These are phyloP conservation scores for Margaritifera margaritifera DNA, from an alignment of 2,888 invertebrate species.

Conservation along the genomic window DNA sequence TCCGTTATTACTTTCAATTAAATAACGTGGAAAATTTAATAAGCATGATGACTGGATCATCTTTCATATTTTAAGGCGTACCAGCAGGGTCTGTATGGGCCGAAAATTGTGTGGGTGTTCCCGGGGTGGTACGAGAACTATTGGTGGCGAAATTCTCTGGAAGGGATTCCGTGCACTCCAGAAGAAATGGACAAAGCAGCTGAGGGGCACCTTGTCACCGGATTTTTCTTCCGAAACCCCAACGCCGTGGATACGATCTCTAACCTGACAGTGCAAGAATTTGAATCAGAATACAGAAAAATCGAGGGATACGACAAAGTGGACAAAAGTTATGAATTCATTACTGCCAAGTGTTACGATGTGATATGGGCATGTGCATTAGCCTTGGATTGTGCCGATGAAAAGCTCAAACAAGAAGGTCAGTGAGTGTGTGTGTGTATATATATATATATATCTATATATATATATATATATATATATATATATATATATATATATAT, in stretches of 20 bases:
- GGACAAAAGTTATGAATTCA: background rate
- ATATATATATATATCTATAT: no score
- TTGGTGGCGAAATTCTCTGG: background rate
- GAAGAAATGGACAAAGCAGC: conserved; percentile 11
- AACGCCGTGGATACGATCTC: conserved; percentile 1
- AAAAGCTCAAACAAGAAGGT: conserved; percentile 9
- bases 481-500: no score
- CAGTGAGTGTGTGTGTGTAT: no score
- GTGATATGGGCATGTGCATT: conserved; percentile 13
- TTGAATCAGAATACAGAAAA: background rate
- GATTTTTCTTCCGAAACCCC: conserved; percentile 1
- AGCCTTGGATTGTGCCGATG: conserved; percentile 11
- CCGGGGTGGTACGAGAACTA: conserved; percentile 1
- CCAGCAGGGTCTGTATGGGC: conserved; percentile 3
- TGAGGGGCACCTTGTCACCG: conserved; percentile 6
- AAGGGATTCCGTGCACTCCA: background rate
- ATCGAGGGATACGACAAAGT: no score
- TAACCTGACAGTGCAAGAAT: conserved; percentile 5
- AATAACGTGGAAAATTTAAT: no score
- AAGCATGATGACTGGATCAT: no score
- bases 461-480: no score
- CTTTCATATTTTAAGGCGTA: background rate
- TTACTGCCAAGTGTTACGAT: conserved; percentile 12
- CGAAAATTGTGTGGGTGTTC: conserved; percentile 9
- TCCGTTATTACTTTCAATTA: no score